Conservation (phyloP, 2,888 invertebrate species). For the Trimorus sp. region DNA sequence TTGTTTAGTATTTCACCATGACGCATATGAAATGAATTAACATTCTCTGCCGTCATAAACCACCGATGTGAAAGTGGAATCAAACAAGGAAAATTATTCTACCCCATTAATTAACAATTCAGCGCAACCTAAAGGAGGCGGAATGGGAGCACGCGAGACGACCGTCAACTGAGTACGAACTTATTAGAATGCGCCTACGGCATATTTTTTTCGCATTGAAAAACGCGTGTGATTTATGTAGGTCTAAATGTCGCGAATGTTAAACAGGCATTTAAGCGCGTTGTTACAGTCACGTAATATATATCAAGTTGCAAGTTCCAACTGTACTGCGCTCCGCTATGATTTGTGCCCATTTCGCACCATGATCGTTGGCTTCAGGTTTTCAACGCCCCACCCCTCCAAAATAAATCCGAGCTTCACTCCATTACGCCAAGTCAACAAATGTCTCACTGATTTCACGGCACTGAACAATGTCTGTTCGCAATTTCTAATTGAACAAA, state of each 20-base stretch:
- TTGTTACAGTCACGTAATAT: constrained; percentile 55
- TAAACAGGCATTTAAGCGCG: constrained; percentile 54
- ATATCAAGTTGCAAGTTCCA: constrained; percentile 43
- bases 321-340: constrained; percentile 27
- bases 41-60: neutral
- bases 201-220: constrained; percentile 49
- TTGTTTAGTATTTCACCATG: too few relatives aligned
- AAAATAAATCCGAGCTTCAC: too few relatives aligned
- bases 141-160: constrained; percentile 29
- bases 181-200: constrained; percentile 46
- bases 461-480: too few relatives aligned
- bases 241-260: constrained; percentile 58
- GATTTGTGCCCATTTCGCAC: constrained; percentile 40
- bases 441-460: too few relatives aligned
- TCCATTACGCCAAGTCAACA: too few relatives aligned
- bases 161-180: constrained; percentile 23
- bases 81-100: neutral
- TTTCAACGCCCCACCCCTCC: neutral
- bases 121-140: constrained; percentile 10
- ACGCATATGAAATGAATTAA: neutral
- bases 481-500: too few relatives aligned
- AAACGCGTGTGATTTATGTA: constrained; percentile 53
- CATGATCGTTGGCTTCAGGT: constrained; percentile 8
- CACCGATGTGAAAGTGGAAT: neutral
- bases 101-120: constrained; percentile 19